These are phyloP conservation scores for Melanaphis sacchari DNA, from an alignment of 1,140 invertebrate genomes.

Conservation along the genomic window DNA sequence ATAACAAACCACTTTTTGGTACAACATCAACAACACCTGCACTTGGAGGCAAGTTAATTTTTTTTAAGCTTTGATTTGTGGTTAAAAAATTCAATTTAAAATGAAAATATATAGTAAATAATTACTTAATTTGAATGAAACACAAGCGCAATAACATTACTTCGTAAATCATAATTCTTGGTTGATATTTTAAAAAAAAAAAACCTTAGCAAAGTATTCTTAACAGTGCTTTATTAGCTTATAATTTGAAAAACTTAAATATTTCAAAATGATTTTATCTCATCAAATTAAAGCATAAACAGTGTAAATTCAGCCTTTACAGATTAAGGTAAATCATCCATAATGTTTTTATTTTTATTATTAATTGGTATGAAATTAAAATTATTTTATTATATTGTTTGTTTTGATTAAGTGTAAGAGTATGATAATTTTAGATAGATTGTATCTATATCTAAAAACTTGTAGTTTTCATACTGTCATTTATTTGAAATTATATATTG, in stretches of 20 bases:
- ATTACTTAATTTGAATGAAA: too few relatives aligned
- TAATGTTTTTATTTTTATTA: too few relatives aligned
- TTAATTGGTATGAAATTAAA: too few relatives aligned
- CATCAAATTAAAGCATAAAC: too few relatives aligned
- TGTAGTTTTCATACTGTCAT: background rate
- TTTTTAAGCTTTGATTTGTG: background rate
- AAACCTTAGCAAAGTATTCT: background rate
- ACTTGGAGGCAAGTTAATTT: slow-evolving; percentile 17
- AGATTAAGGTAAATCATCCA: too few relatives aligned
- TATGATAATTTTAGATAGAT: background rate
- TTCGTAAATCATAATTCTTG: background rate
- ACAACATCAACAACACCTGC: slow-evolving; percentile 26
- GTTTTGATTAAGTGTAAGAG: too few relatives aligned
- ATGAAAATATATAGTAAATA: too few relatives aligned
- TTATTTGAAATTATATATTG: background rate
- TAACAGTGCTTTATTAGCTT: background rate
- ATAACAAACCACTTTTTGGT: slow-evolving; percentile 53
- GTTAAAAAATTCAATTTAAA: background rate
- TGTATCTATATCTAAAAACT: background rate
- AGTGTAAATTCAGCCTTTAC: too few relatives aligned
- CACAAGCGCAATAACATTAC: too few relatives aligned
- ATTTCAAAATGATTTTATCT: too few relatives aligned
- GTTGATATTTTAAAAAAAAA: too few relatives aligned
- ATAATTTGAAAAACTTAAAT: background rate
- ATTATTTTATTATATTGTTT: too few relatives aligned